These are phyloP conservation scores for Ganaspis sp. DNA, from an alignment of 1,140 invertebrate genomes.

Conservation along the genomic window DNA sequence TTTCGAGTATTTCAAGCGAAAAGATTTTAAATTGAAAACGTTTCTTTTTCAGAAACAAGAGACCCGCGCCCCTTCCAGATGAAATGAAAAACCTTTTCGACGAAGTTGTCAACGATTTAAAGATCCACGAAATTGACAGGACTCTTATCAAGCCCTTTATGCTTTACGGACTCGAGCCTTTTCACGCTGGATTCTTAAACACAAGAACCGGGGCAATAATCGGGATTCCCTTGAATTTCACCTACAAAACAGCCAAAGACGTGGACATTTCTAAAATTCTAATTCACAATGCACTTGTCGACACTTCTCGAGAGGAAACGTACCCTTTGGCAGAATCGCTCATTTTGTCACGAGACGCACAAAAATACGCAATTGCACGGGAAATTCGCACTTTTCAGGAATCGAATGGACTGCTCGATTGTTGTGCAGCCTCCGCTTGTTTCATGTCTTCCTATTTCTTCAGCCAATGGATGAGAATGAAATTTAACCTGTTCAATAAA, in stretches of 20 bases:
- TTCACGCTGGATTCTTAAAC: constrained; percentile 74
- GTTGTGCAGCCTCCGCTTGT: constrained; percentile 54
- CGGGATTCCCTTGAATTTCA: constrained; percentile 81
- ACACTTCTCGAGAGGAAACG: constrained; percentile 80
- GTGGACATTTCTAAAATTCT: constrained; percentile 73
- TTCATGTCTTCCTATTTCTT: constrained; percentile 74
- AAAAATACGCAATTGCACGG: constrained; percentile 86
- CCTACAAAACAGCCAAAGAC: constrained; percentile 67
- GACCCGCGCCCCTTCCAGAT: constrained; percentile 68
- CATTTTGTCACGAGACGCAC: constrained; percentile 83
- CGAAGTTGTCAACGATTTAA: constrained; percentile 76
- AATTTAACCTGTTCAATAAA: constrained; percentile 77
- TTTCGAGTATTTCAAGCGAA: too few species aligned
- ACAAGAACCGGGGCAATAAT: constrained; percentile 77
- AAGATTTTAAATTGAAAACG: not conserved
- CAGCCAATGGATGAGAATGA: constrained; percentile 72
- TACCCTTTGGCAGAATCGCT: constrained; percentile 80
- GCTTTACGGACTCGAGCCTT: constrained; percentile 80
- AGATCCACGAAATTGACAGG: constrained; percentile 68
- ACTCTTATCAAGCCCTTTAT: constrained; percentile 78
- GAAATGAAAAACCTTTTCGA: constrained; percentile 69
- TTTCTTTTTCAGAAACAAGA: constrained; percentile 53
- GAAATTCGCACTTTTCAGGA: constrained; percentile 81
- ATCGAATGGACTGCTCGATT: constrained; percentile 71
- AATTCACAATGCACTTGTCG: constrained; percentile 77